These are phyloP conservation scores for Phasia obesa DNA, from an alignment of 2,888 invertebrate species.

Conservation along the genomic window DNA sequence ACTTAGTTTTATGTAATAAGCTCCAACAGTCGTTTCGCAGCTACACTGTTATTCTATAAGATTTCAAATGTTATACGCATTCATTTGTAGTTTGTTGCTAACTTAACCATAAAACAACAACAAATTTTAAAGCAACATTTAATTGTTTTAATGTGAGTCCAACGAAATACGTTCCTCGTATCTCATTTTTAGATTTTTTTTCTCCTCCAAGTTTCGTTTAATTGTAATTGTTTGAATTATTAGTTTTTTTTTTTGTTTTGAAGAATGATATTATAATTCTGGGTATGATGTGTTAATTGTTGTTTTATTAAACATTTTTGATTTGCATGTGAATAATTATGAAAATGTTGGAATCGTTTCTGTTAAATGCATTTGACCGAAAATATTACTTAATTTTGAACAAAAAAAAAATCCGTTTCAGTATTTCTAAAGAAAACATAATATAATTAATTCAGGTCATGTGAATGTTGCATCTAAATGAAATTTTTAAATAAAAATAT, in stretches of 20 bases:
- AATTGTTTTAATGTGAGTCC: conserved; percentile 32
- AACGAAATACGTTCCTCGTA: conserved; percentile 4
- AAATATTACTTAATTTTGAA: background rate
- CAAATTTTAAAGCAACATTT: conserved; percentile 28
- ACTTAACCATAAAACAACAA: background rate
- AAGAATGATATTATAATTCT: conserved; percentile 34
- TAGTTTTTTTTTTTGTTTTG: background rate
- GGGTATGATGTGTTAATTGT: conserved; percentile 49
- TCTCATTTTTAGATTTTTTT: background rate
- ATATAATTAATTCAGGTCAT: background rate
- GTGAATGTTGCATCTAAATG: too few relatives aligned
- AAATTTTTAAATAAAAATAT: too few relatives aligned
- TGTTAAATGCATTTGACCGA: background rate
- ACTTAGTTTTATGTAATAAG: conserved; percentile 16
- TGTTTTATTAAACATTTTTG: conserved; percentile 17
- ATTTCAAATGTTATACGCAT: conserved; percentile 27
- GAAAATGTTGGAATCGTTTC: conserved; percentile 3
- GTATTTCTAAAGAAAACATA: conserved; percentile 8
- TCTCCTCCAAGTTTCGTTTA: conserved; percentile 21
- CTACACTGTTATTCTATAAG: conserved; percentile 4
- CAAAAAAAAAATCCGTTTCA: background rate
- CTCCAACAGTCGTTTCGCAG: background rate
- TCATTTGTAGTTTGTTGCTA: conserved; percentile 18
- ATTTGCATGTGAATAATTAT: conserved; percentile 54
- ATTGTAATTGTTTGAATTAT: background rate